Base-by-base conservation (phyloP, 2,113 vertebrate genomes). In the Oncorhynchus clarkii region DNA sequence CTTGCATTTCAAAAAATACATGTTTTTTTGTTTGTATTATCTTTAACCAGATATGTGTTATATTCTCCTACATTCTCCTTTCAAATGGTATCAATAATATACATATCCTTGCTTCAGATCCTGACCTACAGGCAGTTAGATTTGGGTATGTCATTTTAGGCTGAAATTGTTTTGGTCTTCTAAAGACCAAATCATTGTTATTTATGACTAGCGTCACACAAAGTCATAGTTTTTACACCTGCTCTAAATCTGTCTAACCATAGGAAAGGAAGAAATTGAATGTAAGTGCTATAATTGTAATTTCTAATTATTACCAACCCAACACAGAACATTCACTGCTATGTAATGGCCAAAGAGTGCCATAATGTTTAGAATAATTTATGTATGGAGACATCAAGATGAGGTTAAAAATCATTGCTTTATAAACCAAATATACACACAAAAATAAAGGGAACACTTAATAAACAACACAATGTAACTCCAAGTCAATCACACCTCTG, bases 141-240 rank as follows among this genome's bases (percentile, higher is more conserved):
- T 31, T 31, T 31, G 31, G 5, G 31, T 6, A 31, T 31, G 31
- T 6, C 0, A 31, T 31, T 31, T 31, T 5, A 31, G 31, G 31
- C 31, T 5, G 5, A 31, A 31, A 31, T 27, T 27, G 27, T 3
- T 27, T 3, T 27, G 29, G 29, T 31, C 29, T 31, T 49, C 31
- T 16, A 16, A 20, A 45, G 1, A 48, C 62, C 65, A 18, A 26
- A 66, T 75, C 65, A 73, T 78, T 64, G 70, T 77, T 77, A 77
- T 86, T 81, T 76, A 82, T 74, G 60, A 71, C 57, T 26, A 57
- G 75, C 60, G 67, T 80, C 77, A 60, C 51, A 62, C 34, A 71
- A 71, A 64, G 70, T 84, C 45, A 64, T 31, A 70, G 57, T 80
- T 78, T 75, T 73, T 74, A 14, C 54, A 45, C 57, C 39, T 31